Conservation (phyloP, 2,888 invertebrate species). For the Chrysolina oricalcia region DNA sequence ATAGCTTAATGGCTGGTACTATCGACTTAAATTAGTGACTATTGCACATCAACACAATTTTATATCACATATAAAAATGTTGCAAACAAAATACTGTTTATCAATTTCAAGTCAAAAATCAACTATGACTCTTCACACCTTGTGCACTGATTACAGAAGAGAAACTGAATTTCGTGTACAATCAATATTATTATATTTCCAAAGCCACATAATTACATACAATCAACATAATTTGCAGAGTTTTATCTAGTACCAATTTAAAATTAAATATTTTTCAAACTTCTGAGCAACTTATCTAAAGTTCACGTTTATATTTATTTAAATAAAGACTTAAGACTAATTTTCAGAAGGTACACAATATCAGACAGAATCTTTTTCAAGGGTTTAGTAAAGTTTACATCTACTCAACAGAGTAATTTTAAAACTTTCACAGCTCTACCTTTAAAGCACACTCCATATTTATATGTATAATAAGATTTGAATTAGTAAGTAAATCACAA, state of each 20-base stretch:
- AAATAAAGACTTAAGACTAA: conserved; percentile 68
- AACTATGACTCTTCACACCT: not conserved
- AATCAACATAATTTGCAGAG: conserved; percentile 3
- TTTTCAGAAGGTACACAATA: conserved; percentile 70
- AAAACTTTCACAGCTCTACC: conserved; percentile 52
- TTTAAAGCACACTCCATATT: conserved; percentile 67
- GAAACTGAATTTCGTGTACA: conserved; percentile 38
- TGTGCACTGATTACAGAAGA: not conserved
- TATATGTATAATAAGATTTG: conserved; percentile 57
- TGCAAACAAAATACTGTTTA: no score
- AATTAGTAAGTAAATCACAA: conserved; percentile 69
- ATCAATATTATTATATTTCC: conserved; percentile 38
- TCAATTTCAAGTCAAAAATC: not conserved
- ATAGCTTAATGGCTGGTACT: no score
- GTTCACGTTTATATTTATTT: conserved; percentile 60
- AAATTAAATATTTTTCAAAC: conserved; percentile 54
- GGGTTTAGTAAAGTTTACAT: conserved; percentile 47
- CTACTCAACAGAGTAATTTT: conserved; percentile 42
- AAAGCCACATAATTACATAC: conserved; percentile 33
- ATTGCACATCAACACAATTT: no score
- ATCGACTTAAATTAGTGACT: no score
- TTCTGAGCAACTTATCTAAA: conserved; percentile 67
- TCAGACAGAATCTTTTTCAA: conserved; percentile 67
- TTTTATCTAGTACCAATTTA: not conserved
- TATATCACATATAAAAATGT: no score